Conservation (phyloP, 2,888 invertebrate genomes). For the Pristionchus arcanus region DNA sequence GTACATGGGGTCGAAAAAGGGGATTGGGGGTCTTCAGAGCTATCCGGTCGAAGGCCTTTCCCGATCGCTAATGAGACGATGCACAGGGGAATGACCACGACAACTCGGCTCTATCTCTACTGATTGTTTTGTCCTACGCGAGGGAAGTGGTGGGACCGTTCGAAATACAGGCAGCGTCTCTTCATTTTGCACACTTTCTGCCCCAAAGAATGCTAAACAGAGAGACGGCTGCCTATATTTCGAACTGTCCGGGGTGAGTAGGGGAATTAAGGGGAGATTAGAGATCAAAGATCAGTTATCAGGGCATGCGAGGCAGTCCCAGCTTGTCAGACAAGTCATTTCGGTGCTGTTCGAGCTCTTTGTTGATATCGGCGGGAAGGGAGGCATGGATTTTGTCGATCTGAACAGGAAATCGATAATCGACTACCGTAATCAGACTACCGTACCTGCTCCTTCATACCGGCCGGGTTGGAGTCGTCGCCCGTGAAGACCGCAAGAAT, state of each 20-base stretch:
- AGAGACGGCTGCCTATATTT: too few relatives aligned
- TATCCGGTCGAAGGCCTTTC: neutral
- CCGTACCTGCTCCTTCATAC: conserved; percentile 13
- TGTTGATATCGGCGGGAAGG: conserved; percentile 4
- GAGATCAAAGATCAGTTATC: conserved; percentile 1
- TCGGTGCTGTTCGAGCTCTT: conserved; percentile 3
- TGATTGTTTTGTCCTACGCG: neutral
- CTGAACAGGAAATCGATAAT: neutral
- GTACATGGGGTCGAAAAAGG: neutral
- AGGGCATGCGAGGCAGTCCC: conserved; percentile 32
- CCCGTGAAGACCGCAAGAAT: neutral
- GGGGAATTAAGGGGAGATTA: neutral
- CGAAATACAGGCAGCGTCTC: too few relatives aligned
- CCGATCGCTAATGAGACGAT: neutral
- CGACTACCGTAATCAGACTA: neutral
- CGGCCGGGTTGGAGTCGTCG: neutral
- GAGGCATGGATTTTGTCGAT: conserved; percentile 38
- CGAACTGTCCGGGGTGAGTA: neutral
- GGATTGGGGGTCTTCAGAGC: neutral
- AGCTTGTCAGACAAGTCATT: conserved; percentile 29
- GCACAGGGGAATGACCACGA: neutral
- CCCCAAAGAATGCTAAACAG: too few relatives aligned
- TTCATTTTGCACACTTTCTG: too few relatives aligned
- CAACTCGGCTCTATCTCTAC: conserved; percentile 21
- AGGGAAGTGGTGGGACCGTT: neutral